A percentile compares a stretch with the other conserved stretches of the same genome.
phyloP scores from a whole-genome alignment of 1,140 invertebrate genomes.

The Bombus pyrosoma region DNA sequence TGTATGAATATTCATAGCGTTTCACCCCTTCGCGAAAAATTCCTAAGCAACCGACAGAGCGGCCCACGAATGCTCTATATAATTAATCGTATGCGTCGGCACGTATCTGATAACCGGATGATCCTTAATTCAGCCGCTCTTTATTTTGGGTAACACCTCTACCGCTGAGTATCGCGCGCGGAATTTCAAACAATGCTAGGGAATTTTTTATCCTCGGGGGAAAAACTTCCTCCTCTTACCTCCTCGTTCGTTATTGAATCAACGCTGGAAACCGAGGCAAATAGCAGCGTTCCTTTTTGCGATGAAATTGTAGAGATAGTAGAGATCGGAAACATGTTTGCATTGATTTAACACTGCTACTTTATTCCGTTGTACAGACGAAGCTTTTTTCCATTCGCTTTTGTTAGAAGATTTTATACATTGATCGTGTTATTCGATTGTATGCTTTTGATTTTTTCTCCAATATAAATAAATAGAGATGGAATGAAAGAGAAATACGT shows the following conservation, averaged over 20 bases:
- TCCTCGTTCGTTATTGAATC: neutral
- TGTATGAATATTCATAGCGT: slow-evolving; percentile 72
- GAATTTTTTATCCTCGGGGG: neutral
- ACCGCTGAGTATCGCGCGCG: neutral
- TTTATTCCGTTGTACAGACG: neutral
- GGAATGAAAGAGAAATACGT: neutral
- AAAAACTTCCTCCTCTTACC: neutral
- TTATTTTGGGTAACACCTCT: slow-evolving; percentile 28
- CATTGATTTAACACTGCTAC: neutral
- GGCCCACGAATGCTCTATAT: slow-evolving; percentile 65
- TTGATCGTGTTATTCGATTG: neutral
- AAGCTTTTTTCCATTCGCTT: neutral
- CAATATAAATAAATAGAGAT: neutral
- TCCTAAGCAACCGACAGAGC: slow-evolving; percentile 42
- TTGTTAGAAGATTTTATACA: neutral
- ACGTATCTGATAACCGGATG: slow-evolving; percentile 41
- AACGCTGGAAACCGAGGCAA: neutral
- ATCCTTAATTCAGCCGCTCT: slow-evolving; percentile 34
- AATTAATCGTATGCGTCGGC: slow-evolving; percentile 70
- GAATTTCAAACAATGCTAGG: neutral
- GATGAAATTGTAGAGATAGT: neutral
- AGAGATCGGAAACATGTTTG: neutral
- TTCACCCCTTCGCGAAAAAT: slow-evolving; percentile 43
- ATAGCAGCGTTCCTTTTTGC: neutral
- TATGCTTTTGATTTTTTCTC: neutral